Evolutionary conservation across 2,888 invertebrate species (phyloP), one percentile per base, ranked within the genome.

Genomic region (Thymelicus acteon): DNA sequence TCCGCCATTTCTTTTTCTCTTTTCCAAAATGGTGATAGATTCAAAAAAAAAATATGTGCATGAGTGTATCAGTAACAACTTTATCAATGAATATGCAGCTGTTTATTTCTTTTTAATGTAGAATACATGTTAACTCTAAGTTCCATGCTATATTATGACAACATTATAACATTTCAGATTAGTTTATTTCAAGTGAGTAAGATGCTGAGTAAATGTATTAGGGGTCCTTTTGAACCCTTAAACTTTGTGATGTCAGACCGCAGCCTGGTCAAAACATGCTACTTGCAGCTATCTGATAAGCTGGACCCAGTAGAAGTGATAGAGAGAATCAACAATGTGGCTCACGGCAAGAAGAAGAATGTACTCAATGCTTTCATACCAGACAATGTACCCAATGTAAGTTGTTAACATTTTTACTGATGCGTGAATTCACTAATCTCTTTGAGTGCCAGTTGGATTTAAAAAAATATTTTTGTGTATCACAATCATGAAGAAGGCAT

Each of bases 301-400:
- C 39, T 88, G 19, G 83, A 90, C 48, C 88, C 87, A 0, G 70
- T 74, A 0, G 65, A 73, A 1, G 77, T 83, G 0, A 75, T 88
- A 0, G 76, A 84, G 24, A 77, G 68, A 7, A 80, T 86, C 8
- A 75, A 74, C 15, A 58, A 10, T 12, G 6, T 8, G 6, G 37
- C 8, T 37, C 12, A 0, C 24, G 31, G 1, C 68, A 31, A 37
- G 47, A 57, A 54, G 47, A 52, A 72, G 7, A 75, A 71, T 54
- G 24, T 54, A 39, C 71, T 85, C 0, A 68, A 52, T 3, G 88
- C 89, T 0, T 78, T 31, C 37, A 76, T 89, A 15, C 87, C 87
- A 0, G 71, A 79, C 0, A n/a, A 74, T 47, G 74, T 86, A 3
- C 87, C 89, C 24, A 75, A 87, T 73, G 90, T 89, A 76, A 84